Base-by-base conservation (phyloP, 2,888 invertebrate genomes). In the Drosophila phalerata region DNA sequence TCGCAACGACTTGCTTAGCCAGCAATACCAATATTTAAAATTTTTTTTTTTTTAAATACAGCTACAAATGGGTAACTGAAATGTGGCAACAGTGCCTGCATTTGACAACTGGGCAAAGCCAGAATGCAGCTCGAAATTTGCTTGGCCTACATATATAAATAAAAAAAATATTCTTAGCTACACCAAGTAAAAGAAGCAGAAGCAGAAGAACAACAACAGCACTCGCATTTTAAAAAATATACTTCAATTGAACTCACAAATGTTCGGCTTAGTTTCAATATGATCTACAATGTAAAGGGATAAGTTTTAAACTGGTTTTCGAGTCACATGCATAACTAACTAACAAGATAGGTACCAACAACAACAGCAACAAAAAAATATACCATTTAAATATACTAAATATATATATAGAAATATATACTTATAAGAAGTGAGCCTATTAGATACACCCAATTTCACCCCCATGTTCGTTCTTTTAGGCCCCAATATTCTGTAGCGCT, bases 191-290 rank as follows among this genome's bases (percentile, higher is more conserved):
- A 9, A 9, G 19, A 48, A 52, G 19, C 58, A 52, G 28, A 52
- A 47, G 19, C 40, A 55, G 30, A 48, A 52, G 43, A 13, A 60
- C 45, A 80, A 86, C 84, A 76, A 79, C 85, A 85, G 85, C 85
- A 85, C 85, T 85, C 85, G 85, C 85, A 85, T 85, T 85, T 79
- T 75, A 45, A 61, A 64, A 37, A 48, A 55, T 49, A 62, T 45
- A 63, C 40, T 49, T 67, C 30, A 72, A 77, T 60, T 60, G 45
- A 64, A 66, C 69, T 70, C 37, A 48, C 37, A 53, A 43, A 25
- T 10, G 43, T 56, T 49, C 19, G 70, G 75, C 76, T 76, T 73
- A 72, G 61, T 78, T 79, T 77, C 65, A 62, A 68, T 57, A 57
- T 47, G 45, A 49, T 67, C 66, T 53, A 67, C 60, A 62, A 63